Evolutionary conservation across 2,888 invertebrate genomes (phyloP).

Genomic region (Ceraclea dissimilis): DNA sequence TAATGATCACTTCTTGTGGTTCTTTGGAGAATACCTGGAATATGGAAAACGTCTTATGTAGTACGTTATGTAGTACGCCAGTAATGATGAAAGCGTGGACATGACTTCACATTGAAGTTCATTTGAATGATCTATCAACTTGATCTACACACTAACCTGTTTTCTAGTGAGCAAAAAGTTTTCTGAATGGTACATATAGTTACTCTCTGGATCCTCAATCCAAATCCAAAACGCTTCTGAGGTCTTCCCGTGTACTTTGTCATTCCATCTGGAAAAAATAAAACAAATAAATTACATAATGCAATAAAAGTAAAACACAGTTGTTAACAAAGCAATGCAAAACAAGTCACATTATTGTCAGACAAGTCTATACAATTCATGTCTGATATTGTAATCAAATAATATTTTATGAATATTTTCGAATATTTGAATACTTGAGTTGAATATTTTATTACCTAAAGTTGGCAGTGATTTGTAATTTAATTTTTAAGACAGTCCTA

Average conservation of each 20-base stretch:
- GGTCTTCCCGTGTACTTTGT: conserved; percentile 79
- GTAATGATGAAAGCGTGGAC: background rate
- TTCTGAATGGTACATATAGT: conserved; percentile 94
- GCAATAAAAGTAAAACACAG: background rate
- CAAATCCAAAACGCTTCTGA: conserved; percentile 94
- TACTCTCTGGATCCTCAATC: conserved; percentile 93
- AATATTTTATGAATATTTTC: background rate
- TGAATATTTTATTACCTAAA: conserved; percentile 42
- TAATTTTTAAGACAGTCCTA: conserved; percentile 78
- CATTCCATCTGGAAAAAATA: conserved; percentile 66
- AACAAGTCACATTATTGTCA: background rate
- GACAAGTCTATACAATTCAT: background rate
- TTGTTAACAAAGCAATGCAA: no score
- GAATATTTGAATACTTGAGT: conserved; percentile 18
- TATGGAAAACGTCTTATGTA: conserved; percentile 25
- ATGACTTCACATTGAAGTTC: background rate
- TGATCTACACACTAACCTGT: conserved; percentile 48
- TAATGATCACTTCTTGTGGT: conserved; percentile 82
- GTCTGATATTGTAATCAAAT: background rate
- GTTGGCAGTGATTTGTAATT: conserved; percentile 68
- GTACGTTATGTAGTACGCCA: background rate
- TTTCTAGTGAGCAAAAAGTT: conserved; percentile 77
- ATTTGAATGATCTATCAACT: background rate
- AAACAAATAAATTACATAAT: conserved; percentile 5
- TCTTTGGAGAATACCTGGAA: conserved; percentile 62